phyloP scores from a whole-genome alignment of 2,888 invertebrate species.

The Acleris sparsana region DNA sequence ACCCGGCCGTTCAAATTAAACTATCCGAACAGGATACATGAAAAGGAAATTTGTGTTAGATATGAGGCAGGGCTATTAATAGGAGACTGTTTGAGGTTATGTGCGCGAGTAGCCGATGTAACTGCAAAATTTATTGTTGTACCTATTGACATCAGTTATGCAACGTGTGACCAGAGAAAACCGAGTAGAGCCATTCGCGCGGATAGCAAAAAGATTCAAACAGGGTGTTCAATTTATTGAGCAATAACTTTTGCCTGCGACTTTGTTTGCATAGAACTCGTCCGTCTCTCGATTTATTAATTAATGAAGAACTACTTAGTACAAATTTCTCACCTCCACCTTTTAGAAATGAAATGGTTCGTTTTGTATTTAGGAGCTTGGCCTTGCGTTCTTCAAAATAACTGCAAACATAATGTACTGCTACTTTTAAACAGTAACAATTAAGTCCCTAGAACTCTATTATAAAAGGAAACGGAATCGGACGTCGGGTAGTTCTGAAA shows the following conservation, averaged over 20 bases:
- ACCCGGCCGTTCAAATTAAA: too few species aligned
- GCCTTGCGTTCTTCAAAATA: background rate
- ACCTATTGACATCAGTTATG: slow-evolving; percentile 58
- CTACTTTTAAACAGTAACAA: too few species aligned
- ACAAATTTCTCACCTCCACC: too few species aligned
- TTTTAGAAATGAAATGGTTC: background rate
- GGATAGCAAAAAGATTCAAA: slow-evolving; percentile 7
- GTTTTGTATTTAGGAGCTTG: background rate
- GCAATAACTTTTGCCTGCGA: background rate
- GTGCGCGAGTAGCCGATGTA: slow-evolving; percentile 52
- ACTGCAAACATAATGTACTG: too few species aligned
- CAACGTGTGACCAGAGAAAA: slow-evolving; percentile 55
- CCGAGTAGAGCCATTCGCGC: slow-evolving; percentile 41
- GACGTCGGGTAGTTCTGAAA: too few species aligned
- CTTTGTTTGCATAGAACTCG: too few species aligned
- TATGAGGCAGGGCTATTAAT: slow-evolving; percentile 48
- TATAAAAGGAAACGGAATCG: too few species aligned
- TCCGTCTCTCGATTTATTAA: too few species aligned
- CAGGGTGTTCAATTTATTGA: background rate
- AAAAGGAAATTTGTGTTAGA: slow-evolving; percentile 62
- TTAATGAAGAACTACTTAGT: too few species aligned
- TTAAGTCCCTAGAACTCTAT: too few species aligned
- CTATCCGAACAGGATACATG: too few species aligned
- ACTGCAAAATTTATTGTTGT: slow-evolving; percentile 55
- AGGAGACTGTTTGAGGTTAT: slow-evolving; percentile 47